phyloP scores from a whole-genome alignment of 2,113 vertebrate species.

The Callochromis pleurospilus region DNA sequence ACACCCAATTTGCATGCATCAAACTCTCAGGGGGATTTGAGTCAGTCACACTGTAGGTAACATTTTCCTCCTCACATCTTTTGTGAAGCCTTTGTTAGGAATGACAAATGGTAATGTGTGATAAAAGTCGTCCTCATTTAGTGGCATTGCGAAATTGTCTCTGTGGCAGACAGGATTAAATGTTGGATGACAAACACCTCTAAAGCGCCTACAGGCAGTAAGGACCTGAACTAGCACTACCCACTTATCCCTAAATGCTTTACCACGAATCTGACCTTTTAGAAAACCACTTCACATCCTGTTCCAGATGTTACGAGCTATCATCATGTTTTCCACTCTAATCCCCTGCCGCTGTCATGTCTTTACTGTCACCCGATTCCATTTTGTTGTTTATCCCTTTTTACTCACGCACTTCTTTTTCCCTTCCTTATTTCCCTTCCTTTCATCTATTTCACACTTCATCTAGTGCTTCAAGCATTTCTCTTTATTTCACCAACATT shows the following conservation, averaged over 20 bases:
- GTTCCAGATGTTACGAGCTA: background rate
- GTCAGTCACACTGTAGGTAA: background rate
- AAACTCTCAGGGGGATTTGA: background rate
- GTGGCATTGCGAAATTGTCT: background rate
- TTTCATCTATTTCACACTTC: background rate
- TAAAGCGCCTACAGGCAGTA: background rate
- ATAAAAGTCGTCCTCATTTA: background rate
- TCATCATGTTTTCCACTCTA: background rate
- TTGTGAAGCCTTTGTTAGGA: background rate
- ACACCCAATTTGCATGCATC: background rate
- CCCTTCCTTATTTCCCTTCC: background rate
- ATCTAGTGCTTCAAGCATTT: background rate
- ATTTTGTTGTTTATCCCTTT: background rate
- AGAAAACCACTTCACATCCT: conserved; percentile 3
- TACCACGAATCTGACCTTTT: conserved; percentile 29
- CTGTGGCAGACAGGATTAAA: background rate
- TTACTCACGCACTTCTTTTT: background rate
- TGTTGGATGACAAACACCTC: conserved; percentile 1
- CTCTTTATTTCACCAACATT: background rate
- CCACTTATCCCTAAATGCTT: conserved; percentile 1
- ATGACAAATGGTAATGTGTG: conserved; percentile 1
- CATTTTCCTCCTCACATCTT: background rate
- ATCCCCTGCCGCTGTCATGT: background rate
- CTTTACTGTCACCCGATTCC: background rate
- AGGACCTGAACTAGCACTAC: background rate